Base-by-base conservation (phyloP, 2,113 vertebrate genomes). In the Halichoeres trimaculatus region DNA sequence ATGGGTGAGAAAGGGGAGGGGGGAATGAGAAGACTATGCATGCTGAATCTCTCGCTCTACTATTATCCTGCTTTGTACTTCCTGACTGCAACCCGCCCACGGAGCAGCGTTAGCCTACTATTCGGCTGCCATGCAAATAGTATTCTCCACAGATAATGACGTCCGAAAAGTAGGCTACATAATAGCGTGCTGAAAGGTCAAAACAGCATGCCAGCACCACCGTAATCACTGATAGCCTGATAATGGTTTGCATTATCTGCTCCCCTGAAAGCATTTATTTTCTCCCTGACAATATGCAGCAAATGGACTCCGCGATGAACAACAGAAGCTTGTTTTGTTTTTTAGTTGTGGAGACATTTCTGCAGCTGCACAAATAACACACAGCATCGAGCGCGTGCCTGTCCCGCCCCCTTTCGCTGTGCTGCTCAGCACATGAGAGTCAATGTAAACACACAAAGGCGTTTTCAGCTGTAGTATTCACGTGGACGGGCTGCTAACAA, bases 401-500 rank as follows among this genome's bases (percentile, higher is more conserved):
- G 80, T 86, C 79, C 85, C 84, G 77, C 82, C 89, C 87, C 83
- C 85, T 83, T 71, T 56, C 26, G 38, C 76, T n/a, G 57, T 55
- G 70, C 67, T 22, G 72, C 58, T 69, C 81, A 60, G 83, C 86
- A 82, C 90, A 83, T 74, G 90, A 89, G 50, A 70, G 75, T 83
- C 85, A 67, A 85, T 90, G 92, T 93, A 92, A 93, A 93, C 91
- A 92, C 89, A 91, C 90, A 90, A 91, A 86, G 86, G 83, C 85
- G 74, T 66, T 88, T 88, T 87, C 79, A 85, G 70, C 76, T 77
- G 80, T 74, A 85, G 83, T 79, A 80, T 89, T 91, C 91, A 92
- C 88, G 87, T 91, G 90, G 90, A 88, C 60, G 74, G 76, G 74
- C 80, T 79, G 60, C 70, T 59, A 74, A 85, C 82, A 78, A 86